These are phyloP conservation scores for Cephus runcator DNA, from an alignment of 2,888 invertebrate genomes.

Conservation along the genomic window DNA sequence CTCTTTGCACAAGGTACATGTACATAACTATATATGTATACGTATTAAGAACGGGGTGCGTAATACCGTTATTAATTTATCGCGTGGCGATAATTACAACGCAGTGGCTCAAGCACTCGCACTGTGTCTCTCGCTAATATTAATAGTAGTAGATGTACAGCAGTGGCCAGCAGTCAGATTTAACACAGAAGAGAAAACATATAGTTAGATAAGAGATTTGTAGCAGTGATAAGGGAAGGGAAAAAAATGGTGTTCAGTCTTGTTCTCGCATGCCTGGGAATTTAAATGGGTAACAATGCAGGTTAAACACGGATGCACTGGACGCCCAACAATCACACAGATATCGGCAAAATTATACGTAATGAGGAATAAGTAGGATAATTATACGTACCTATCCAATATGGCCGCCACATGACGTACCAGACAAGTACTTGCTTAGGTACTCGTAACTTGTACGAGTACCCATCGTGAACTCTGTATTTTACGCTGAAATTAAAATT, in stretches of 20 bases:
- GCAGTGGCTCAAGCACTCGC: background rate
- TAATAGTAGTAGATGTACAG: background rate
- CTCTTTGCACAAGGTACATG: background rate
- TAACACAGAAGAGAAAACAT: background rate
- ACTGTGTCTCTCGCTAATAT: background rate
- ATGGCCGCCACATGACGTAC: background rate
- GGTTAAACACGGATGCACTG: background rate
- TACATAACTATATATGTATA: background rate
- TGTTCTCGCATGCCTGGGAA: background rate
- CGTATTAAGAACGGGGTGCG: background rate
- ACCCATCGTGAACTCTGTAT: conserved; percentile 14
- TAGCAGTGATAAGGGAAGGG: background rate
- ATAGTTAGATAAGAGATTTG: background rate
- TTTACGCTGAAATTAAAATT: conserved; percentile 38
- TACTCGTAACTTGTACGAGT: background rate
- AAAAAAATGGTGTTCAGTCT: background rate
- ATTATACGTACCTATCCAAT: conserved; percentile 7
- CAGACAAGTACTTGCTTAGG: background rate
- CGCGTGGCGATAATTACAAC: background rate
- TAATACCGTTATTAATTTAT: background rate
- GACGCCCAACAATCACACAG: background rate
- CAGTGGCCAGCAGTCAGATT: background rate
- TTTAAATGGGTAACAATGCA: background rate
- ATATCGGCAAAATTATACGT: conserved; percentile 20
- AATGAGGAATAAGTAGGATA: conserved; percentile 18